Conservation (phyloP, 2,888 invertebrate species). For the Chymomyza amoena region DNA sequence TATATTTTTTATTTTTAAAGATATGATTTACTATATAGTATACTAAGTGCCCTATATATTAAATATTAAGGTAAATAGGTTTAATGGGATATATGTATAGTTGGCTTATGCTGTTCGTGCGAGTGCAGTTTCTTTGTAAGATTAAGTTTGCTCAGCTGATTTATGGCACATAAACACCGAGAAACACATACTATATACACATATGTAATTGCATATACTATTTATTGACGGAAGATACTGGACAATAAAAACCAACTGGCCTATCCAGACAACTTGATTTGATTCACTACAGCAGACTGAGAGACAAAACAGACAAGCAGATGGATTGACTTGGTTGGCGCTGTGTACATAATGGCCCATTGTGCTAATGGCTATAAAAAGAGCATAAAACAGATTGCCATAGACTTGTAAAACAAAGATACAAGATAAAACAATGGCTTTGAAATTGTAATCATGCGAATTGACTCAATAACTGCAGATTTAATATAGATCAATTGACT, state of each 20-base stretch:
- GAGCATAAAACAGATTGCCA: not conserved
- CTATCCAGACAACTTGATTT: not conserved
- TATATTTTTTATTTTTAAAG: too few species aligned
- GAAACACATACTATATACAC: not conserved
- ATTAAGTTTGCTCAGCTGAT: constrained; percentile 25
- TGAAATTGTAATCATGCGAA: not conserved
- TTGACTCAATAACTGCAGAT: not conserved
- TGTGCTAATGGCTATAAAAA: not conserved
- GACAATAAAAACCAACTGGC: not conserved
- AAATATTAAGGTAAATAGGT: too few species aligned
- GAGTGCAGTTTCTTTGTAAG: not conserved
- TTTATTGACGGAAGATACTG: not conserved
- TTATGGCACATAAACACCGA: constrained; percentile 5
- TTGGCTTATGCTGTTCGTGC: not conserved
- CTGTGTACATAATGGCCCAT: not conserved
- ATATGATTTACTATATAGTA: too few species aligned
- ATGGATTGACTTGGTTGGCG: too few species aligned
- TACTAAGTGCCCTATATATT: too few species aligned
- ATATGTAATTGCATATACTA: not conserved
- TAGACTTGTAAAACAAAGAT: not conserved
- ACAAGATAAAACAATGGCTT: not conserved
- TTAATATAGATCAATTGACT: not conserved
- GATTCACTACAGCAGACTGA: not conserved
- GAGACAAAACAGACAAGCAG: not conserved
- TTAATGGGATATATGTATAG: too few species aligned